These are phyloP conservation scores for Fregetta grallaria DNA, from an alignment of 2,113 vertebrate genomes.

Conservation along the genomic window DNA sequence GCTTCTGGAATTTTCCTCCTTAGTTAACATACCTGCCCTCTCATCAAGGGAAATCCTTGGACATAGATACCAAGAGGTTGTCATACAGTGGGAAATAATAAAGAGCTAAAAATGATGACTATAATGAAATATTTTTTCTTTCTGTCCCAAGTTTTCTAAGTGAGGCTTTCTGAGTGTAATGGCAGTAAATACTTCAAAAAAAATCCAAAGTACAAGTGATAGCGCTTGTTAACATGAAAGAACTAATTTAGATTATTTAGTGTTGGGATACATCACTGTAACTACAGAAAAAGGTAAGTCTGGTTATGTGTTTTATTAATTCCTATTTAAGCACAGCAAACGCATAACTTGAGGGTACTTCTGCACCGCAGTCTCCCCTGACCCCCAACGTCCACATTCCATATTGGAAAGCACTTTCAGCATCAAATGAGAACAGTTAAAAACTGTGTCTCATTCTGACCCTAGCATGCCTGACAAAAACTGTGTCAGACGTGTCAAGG, in stretches of 20 bases:
- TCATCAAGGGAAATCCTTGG: background rate
- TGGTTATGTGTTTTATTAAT: background rate
- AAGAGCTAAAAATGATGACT: background rate
- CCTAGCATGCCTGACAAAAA: background rate
- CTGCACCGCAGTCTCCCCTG: background rate
- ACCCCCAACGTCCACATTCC: background rate
- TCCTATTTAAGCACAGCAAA: background rate
- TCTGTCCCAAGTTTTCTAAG: background rate
- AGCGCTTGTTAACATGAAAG: background rate
- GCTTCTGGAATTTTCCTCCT: background rate
- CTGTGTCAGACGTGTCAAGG: background rate
- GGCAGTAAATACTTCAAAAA: background rate
- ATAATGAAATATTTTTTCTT: background rate
- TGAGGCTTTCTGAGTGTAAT: background rate
- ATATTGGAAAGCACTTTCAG: background rate
- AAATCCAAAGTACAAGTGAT: background rate
- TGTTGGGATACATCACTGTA: background rate
- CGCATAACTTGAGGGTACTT: background rate
- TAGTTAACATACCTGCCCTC: background rate
- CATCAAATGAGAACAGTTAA: background rate
- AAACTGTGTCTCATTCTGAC: background rate
- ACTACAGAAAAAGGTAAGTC: background rate
- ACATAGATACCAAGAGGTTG: background rate
- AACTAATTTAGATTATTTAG: background rate
- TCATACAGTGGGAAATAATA: background rate